A percentile compares a stretch with the other conserved stretches of the same genome.
These are phyloP conservation scores for Drosophila fulvimacula DNA, from an alignment of 2,888 invertebrate genomes.

Conservation along the genomic window DNA sequence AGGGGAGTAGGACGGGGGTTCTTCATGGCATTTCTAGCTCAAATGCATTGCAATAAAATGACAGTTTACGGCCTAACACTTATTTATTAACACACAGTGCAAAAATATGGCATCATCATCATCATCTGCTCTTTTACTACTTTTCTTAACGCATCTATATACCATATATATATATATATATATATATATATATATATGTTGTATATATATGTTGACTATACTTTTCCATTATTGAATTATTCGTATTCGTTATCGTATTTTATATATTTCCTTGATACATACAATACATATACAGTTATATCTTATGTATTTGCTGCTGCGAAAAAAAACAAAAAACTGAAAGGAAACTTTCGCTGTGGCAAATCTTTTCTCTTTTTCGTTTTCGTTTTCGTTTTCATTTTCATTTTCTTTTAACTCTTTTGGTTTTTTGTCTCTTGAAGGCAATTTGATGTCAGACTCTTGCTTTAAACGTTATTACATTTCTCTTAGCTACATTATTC, in stretches of 20 bases:
- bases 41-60: slow-evolving; percentile 53
- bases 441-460: slow-evolving; percentile 84
- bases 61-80: slow-evolving; percentile 72
- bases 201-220: slow-evolving; percentile 21
- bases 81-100: slow-evolving; percentile 75
- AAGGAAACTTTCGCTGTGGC: too few species aligned
- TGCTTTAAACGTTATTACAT: slow-evolving; percentile 66
- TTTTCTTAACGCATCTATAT: slow-evolving; percentile 5
- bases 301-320: slow-evolving; percentile 35
- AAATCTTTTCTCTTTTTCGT: slow-evolving; percentile 26
- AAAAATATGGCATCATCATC: slow-evolving; percentile 64
- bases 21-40: slow-evolving; percentile 32
- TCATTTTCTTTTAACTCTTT: neutral
- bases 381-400: neutral
- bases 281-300: slow-evolving; percentile 35
- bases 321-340: slow-evolving; percentile 18
- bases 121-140: slow-evolving; percentile 18
- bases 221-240: slow-evolving; percentile 14
- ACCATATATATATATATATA: slow-evolving; percentile 1
- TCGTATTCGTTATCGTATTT: slow-evolving; percentile 22
- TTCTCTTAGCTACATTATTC: slow-evolving; percentile 43
- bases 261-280: slow-evolving; percentile 28
- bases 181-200: slow-evolving; percentile 20
- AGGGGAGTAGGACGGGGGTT: neutral
- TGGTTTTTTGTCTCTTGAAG: slow-evolving; percentile 64